Percentiles rank a stretch among this genome's conserved stretches.
phyloP scores from a whole-genome alignment of 2,113 vertebrate species.

The Lagenorhynchus albirostris region DNA sequence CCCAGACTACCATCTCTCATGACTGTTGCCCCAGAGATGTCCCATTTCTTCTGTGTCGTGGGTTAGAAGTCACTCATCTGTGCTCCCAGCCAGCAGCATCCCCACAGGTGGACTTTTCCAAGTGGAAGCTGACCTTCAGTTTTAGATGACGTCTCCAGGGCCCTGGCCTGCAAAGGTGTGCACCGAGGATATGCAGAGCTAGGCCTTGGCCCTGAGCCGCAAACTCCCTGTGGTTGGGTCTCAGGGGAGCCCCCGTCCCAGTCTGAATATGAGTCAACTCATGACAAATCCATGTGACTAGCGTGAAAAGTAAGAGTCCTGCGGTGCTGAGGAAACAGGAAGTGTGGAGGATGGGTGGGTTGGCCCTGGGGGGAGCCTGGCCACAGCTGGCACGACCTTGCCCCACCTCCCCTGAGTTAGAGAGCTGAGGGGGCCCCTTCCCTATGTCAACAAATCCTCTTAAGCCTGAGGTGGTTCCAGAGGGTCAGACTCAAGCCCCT shows the following conservation, averaged over 20 bases:
- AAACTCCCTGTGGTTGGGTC: neutral
- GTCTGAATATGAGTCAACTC: conserved; percentile 45
- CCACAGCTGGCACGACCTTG: neutral
- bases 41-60: neutral
- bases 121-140: neutral
- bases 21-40: neutral
- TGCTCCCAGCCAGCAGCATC: neutral
- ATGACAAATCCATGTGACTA: conserved; percentile 4
- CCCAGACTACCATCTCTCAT: neutral
- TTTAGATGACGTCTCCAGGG: neutral
- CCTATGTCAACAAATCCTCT: neutral
- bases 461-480: neutral
- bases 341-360: neutral
- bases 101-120: neutral
- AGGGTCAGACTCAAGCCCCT: neutral
- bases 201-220: neutral
- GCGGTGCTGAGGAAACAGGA: conserved; percentile 38
- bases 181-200: neutral
- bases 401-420: neutral
- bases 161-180: neutral
- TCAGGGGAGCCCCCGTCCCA: neutral
- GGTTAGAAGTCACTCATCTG: neutral
- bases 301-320: conserved; percentile 66
- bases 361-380: neutral
- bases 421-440: neutral